Evolutionary conservation across 2,888 invertebrate species (phyloP), one percentile per base, ranked within the genome.

Genomic region (Tipula lateralis): DNA sequence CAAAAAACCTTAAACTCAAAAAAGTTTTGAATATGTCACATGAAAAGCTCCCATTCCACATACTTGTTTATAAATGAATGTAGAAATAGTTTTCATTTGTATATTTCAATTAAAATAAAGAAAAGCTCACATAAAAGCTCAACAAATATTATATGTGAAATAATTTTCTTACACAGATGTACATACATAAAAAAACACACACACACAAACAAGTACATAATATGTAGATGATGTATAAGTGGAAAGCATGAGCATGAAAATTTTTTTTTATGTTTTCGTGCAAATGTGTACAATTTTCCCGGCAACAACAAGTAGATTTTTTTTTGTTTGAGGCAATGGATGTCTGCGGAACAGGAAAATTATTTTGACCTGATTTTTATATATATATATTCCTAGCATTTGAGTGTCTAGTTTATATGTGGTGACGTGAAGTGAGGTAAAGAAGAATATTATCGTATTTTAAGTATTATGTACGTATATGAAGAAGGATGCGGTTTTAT

Each of bases 351-450:
- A 66, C 24, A 24, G n/a, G 66, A 24, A 66, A 66, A 66, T 66
- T 19, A 66, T 66, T 66, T 66, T 66, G 66, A 66, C 66, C 66
- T 66, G 66, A 66, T 66, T 66, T 66, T 9, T 66, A 9, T 66
- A 24, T 24, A 12, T 12, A 13, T 66, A 24, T 24, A 50, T 50
- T 66, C 24, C 66, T 6, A 24, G 9, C 7, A 66, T 66, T 66
- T 66, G 66, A 66, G 66, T 66, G 66, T n/a, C n/a, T n/a, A n/a
- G 66, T 24, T 9, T 2, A 12, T 66, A 66, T 66, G 24, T 1
- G 24, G 66, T 66, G 66, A 66, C 66, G 66, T 66, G 66, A 66
- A 66, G 66, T 66, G 66, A 66, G 66, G 66, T 66, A 66, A 66
- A 66, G 24, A 24, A 24, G 66, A 24, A 66, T 66, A 66, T 24